Evolutionary conservation across 2,113 vertebrate species (phyloP).

Genomic region (Fulica atra): DNA sequence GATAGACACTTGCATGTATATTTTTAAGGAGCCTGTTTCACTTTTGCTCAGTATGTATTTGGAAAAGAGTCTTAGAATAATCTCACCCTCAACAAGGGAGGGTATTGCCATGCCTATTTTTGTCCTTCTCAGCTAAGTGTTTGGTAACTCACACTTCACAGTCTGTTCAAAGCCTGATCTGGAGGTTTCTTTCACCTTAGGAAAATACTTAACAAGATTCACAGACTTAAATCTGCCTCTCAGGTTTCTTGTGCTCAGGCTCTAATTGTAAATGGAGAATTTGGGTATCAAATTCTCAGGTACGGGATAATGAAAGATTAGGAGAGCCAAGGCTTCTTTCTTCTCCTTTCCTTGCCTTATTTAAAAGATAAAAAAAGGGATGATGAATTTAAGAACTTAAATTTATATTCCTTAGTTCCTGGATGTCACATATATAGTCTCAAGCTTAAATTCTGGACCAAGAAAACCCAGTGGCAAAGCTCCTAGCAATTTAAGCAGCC

Average conservation of each 20-base stretch:
- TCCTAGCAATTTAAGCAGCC: not conserved
- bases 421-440: not conserved
- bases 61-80: not conserved
- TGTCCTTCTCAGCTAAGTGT: not conserved
- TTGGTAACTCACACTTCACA: not conserved
- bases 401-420: not conserved
- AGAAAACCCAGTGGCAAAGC: not conserved
- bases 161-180: not conserved
- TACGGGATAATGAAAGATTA: not conserved
- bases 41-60: not conserved
- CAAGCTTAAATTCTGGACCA: not conserved
- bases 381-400: not conserved
- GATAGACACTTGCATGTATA: not conserved
- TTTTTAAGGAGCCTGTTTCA: not conserved
- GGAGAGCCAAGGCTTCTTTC: not conserved
- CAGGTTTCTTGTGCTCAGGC: not conserved
- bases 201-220: not conserved
- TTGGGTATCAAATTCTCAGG: not conserved
- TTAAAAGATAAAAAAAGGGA: not conserved
- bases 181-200: not conserved
- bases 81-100: not conserved
- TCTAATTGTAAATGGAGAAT: not conserved
- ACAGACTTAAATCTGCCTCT: not conserved
- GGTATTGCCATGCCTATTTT: not conserved
- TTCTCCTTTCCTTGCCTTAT: not conserved